Percentiles rank a stretch among this genome's conserved stretches.
phyloP scores from a whole-genome alignment of 1,140 invertebrate genomes.

The Drosophila arawakana region DNA sequence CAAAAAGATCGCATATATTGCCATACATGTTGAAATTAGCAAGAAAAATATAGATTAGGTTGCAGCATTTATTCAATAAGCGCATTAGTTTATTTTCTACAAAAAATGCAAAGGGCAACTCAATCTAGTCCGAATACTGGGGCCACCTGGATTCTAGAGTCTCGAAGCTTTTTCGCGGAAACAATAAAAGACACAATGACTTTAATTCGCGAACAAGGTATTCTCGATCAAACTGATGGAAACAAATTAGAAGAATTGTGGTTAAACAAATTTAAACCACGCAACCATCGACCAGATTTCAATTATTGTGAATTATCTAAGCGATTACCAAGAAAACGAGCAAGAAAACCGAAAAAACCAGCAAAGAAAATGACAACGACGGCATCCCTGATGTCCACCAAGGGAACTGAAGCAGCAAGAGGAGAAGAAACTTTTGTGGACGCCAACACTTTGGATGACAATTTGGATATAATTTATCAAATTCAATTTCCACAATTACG shows the following conservation, averaged over 20 bases:
- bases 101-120: background rate
- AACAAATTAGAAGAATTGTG: background rate
- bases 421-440: background rate
- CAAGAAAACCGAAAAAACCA: background rate
- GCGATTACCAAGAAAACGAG: background rate
- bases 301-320: background rate
- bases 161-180: slow-evolving; percentile 10
- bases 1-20: background rate
- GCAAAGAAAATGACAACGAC: background rate
- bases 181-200: slow-evolving; percentile 5
- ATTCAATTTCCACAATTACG: slow-evolving; percentile 10
- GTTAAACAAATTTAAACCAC: background rate
- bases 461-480: slow-evolving; percentile 2
- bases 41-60: background rate
- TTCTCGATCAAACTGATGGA: too few species aligned
- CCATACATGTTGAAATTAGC: background rate
- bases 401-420: background rate
- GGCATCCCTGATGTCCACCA: too few species aligned
- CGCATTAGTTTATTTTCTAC: background rate
- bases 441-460: slow-evolving; percentile 3
- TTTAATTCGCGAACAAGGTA: background rate
- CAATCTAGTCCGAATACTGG: background rate
- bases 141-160: slow-evolving; percentile 5
- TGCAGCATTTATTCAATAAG: background rate
- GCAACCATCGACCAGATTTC: background rate